Base-by-base conservation (phyloP, 1,140 invertebrate genomes). In the Cydia splendana region DNA sequence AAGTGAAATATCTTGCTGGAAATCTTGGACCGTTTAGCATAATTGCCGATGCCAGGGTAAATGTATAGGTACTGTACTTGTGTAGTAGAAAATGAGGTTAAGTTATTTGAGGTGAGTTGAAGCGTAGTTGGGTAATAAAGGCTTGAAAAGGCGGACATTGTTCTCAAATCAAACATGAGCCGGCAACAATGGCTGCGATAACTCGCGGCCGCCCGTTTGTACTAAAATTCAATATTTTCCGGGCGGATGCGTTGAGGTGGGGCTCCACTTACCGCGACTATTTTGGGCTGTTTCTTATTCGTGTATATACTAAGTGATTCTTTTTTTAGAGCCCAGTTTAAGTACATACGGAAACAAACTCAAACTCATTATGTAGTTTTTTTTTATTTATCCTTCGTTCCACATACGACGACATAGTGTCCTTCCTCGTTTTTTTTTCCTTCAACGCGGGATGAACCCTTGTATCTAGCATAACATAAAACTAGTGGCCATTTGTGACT, bases 141-240 rank as follows among this genome's bases (percentile, higher is more conserved):
- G 73, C 73, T 83, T 78, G 80, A 82, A 81, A 74, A 30, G 73
- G 76, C 80, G 79, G 79, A 85, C 81, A 84, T 79, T 82, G 84
- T 87, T 76, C 79, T 77, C 74, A 81, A 79, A 81, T 79, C 78
- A 84, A 86, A 84, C 80, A 80, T 88, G 85, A 84, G 85, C 84
- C 80, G 80, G 77, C 73, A 45, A 82, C 80, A 84, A 82, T 80
- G 74, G 65, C 65, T 71, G 76, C 78, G 82, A 82, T 85, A 81
- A 82, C 78, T 77, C 78, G 79, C 77, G 84, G 79, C 75, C 77
- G 83, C 75, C 77, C 82, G 79, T 86, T 88, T 87, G 81, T 82
- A 85, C 74, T 89, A 84, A 86, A 87, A 86, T 84, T 85, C 78
- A 84, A 86, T 81, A 82, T 79, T 84, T 83, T 85, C 80, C 82